Percentiles rank a stretch among this genome's conserved stretches.
These are phyloP conservation scores for Ibidorhyncha struthersii DNA, from an alignment of 2,113 vertebrate species.

Conservation along the genomic window DNA sequence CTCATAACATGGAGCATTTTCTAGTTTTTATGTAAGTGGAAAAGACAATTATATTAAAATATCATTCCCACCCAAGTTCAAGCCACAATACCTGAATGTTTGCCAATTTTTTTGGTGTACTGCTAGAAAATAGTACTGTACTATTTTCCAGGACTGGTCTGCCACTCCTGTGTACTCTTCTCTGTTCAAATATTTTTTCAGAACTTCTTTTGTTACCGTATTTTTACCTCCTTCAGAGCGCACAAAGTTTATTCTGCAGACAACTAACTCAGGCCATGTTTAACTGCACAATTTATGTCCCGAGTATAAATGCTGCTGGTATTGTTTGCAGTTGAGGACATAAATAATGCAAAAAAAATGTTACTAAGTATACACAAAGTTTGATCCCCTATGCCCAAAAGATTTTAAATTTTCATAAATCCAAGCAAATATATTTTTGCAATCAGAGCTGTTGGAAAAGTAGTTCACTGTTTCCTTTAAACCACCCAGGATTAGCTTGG, in stretches of 20 bases:
- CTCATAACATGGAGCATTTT: not conserved
- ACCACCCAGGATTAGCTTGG: not conserved
- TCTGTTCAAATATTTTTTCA: constrained; percentile 63
- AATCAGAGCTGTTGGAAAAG: not conserved
- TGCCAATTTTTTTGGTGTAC: constrained; percentile 43
- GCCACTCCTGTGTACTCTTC: constrained; percentile 64
- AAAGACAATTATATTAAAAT: constrained; percentile 14
- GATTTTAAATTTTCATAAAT: constrained; percentile 61
- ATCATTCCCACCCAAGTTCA: constrained; percentile 56
- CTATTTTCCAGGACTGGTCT: constrained; percentile 51
- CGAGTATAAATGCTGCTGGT: not conserved
- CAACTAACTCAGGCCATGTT: not conserved
- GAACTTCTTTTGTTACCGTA: not conserved
- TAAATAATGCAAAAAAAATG: constrained; percentile 42
- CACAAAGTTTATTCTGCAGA: constrained; percentile 12
- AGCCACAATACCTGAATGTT: constrained; percentile 8
- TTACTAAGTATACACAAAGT: constrained; percentile 37
- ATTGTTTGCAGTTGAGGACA: constrained; percentile 45
- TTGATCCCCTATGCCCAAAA: constrained; percentile 39
- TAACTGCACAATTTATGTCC: not conserved
- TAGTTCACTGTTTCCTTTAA: not conserved
- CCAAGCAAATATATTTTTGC: constrained; percentile 42
- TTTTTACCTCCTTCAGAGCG: not conserved
- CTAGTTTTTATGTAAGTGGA: not conserved
- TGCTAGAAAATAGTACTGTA: not conserved